Percentiles rank a stretch among this genome's conserved stretches.
Evolutionary conservation across 1,140 invertebrate species (phyloP).

Genomic region (Drosophila tani): DNA sequence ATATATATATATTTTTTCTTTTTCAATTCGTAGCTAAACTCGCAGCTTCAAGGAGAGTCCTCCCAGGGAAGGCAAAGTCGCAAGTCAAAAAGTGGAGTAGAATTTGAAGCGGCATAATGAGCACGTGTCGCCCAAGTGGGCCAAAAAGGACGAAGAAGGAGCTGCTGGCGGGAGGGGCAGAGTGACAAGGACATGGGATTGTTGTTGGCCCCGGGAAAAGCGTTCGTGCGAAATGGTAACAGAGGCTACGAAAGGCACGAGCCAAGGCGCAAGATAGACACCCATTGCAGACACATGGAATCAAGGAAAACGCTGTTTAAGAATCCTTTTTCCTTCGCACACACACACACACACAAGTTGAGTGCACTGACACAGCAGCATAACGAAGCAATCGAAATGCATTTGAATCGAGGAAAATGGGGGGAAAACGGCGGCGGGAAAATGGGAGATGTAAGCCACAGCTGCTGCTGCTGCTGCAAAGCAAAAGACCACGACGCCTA

Average conservation of each 20-base stretch:
- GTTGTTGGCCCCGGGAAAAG: conserved; percentile 27
- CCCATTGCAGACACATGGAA: conserved; percentile 48
- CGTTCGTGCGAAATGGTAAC: conserved; percentile 60
- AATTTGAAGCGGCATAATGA: conserved; percentile 77
- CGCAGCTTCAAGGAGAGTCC: conserved; percentile 28
- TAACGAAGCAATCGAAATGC: conserved; percentile 79
- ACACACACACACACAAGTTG: conserved; percentile 50
- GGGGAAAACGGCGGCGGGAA: conserved; percentile 17
- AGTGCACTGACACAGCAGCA: conserved; percentile 68
- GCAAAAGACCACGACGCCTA: conserved; percentile 20
- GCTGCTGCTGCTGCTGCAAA: conserved; percentile 44
- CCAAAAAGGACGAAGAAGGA: conserved; percentile 20
- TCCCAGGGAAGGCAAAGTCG: conserved; percentile 21
- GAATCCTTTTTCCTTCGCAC: conserved; percentile 32
- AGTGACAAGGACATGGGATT: conserved; percentile 33
- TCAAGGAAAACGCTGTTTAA: conserved; percentile 72
- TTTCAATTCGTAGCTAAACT: not conserved
- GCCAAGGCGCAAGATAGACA: conserved; percentile 24
- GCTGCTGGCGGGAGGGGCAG: not conserved
- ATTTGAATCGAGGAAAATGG: conserved; percentile 63
- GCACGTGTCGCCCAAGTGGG: conserved; percentile 70
- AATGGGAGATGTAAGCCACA: conserved; percentile 34
- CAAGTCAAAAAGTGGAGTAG: conserved; percentile 59
- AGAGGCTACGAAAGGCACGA: conserved; percentile 51
- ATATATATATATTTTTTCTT: not conserved